Evolutionary conservation across 2,888 invertebrate genomes (phyloP).

Genomic region (Troides helena): DNA sequence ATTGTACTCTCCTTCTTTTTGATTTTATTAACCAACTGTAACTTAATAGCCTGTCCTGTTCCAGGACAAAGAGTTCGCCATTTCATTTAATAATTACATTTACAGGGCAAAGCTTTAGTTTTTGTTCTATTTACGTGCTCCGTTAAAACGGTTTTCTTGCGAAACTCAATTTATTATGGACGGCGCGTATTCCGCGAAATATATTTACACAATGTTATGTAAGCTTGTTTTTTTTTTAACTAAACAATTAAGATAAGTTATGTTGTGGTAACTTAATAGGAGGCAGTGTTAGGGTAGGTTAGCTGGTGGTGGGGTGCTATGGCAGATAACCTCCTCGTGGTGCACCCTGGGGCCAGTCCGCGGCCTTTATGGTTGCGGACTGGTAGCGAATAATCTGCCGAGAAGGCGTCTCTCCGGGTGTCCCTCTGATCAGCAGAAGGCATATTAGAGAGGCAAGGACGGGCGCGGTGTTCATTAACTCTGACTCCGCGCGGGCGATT

Average conservation of each 20-base stretch:
- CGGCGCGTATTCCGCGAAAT: conserved; percentile 13
- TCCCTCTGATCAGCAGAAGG: too few species aligned
- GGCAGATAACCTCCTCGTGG: too few species aligned
- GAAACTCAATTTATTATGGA: conserved; percentile 63
- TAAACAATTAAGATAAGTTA: not conserved
- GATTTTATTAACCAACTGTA: conserved; percentile 66
- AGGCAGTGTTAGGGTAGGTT: too few species aligned
- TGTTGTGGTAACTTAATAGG: not conserved
- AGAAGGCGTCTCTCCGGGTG: too few species aligned
- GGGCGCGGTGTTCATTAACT: too few species aligned
- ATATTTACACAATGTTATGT: not conserved
- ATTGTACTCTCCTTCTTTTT: conserved; percentile 38
- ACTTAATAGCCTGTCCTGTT: conserved; percentile 67
- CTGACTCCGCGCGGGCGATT: too few species aligned
- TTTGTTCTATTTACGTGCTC: conserved; percentile 42
- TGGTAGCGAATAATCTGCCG: too few species aligned
- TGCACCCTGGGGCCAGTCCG: too few species aligned
- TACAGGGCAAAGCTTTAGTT: conserved; percentile 49
- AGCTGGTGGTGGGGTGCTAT: too few species aligned
- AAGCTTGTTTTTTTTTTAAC: not conserved
- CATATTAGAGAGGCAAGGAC: too few species aligned
- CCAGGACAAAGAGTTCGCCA: conserved; percentile 64
- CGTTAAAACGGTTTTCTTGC: conserved; percentile 47
- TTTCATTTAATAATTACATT: conserved; percentile 71
- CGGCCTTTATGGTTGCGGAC: too few species aligned